Evolutionary conservation across 1,140 invertebrate genomes (phyloP).

Genomic region (Drosophila eugracilis): DNA sequence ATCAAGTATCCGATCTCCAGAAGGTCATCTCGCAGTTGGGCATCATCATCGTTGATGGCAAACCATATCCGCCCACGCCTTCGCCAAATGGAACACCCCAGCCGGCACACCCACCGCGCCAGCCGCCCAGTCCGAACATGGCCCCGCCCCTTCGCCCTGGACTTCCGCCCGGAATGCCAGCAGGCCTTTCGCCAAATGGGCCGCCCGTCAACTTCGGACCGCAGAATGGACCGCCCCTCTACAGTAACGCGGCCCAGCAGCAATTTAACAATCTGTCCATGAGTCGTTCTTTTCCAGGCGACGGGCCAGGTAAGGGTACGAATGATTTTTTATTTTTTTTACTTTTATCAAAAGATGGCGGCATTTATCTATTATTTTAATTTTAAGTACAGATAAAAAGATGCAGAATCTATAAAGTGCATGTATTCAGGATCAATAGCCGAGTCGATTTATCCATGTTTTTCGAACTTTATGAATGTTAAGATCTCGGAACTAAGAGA

Average conservation of each 20-base stretch:
- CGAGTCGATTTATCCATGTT: no score
- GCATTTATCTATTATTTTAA: neutral
- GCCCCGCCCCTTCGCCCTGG: constrained; percentile 83
- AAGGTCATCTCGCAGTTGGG: constrained; percentile 91
- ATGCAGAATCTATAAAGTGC: no score
- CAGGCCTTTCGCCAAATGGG: constrained; percentile 72
- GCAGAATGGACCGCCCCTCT: constrained; percentile 79
- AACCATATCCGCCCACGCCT: constrained; percentile 85
- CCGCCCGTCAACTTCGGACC: constrained; percentile 70
- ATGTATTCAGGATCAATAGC: no score
- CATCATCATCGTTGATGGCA: constrained; percentile 91
- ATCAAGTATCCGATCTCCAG: constrained; percentile 91
- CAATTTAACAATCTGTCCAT: constrained; percentile 83
- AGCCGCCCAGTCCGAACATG: constrained; percentile 84
- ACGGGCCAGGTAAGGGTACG: constrained; percentile 80
- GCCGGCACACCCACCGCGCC: constrained; percentile 79
- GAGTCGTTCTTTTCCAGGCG: constrained; percentile 76
- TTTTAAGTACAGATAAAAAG: neutral
- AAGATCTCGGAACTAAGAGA: no score
- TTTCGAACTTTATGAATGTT: no score
- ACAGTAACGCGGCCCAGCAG: constrained; percentile 76
- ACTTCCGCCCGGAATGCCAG: constrained; percentile 76
- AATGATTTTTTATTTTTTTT: constrained; percentile 14
- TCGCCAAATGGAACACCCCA: constrained; percentile 63
- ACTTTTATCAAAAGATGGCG: neutral